Conservation (phyloP, 2,797 vertebrate species). For the Triplophysa bombifrons region DNA sequence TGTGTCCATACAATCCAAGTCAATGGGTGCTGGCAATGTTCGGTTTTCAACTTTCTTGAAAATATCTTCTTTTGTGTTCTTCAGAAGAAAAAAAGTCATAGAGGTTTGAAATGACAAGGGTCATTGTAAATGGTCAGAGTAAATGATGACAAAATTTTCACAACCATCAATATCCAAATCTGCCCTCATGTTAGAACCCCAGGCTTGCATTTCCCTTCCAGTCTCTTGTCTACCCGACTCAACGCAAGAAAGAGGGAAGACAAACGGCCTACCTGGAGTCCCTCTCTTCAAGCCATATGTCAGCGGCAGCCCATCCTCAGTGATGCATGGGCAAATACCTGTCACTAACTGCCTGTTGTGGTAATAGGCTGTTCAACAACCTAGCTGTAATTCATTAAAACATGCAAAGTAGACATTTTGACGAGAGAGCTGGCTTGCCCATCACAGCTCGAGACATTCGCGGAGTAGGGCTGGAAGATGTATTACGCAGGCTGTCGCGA, state of each 20-base stretch:
- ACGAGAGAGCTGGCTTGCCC: conserved; percentile 46
- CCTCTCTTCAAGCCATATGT: conserved; percentile 50
- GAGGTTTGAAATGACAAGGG: too few relatives aligned
- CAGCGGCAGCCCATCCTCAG: conserved; percentile 40
- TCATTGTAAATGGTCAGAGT: too few relatives aligned
- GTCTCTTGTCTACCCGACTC: not conserved
- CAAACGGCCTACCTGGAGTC: conserved; percentile 32
- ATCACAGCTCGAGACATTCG: conserved; percentile 53
- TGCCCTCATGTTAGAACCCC: not conserved
- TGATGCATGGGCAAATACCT: conserved; percentile 48
- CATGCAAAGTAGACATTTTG: conserved; percentile 56
- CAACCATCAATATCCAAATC: not conserved
- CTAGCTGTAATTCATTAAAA: conserved; percentile 55
- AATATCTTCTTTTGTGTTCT: too few relatives aligned
- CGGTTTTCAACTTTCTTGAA: too few relatives aligned
- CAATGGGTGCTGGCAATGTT: too few relatives aligned
- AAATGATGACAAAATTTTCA: not conserved
- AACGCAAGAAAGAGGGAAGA: conserved; percentile 4
- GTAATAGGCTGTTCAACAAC: conserved; percentile 46
- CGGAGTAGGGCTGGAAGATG: conserved; percentile 62
- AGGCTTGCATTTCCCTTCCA: not conserved
- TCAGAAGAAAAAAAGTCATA: too few relatives aligned
- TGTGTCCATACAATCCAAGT: too few relatives aligned
- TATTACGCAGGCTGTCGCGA: conserved; percentile 65
- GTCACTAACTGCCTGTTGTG: conserved; percentile 45